Evolutionary conservation across 2,888 invertebrate genomes (phyloP).

Genomic region (Arctia plantaginis): DNA sequence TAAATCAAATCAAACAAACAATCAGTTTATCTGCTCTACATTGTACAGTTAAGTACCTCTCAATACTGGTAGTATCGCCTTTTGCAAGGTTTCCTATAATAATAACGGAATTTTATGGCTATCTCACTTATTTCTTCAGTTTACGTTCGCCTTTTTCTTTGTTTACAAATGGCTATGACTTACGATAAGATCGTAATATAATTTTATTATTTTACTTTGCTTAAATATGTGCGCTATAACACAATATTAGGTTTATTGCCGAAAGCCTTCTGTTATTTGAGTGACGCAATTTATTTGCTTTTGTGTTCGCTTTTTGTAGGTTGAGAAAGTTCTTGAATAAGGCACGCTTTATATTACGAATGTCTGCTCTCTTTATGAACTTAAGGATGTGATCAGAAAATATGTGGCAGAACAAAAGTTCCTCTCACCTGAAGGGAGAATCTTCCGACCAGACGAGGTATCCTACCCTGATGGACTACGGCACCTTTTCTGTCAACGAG

Average conservation of each 20-base stretch:
- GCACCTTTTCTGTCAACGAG: no score
- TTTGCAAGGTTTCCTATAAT: constrained; percentile 39
- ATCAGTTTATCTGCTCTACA: constrained; percentile 17
- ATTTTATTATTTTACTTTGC: constrained; percentile 42
- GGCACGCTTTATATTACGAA: neutral
- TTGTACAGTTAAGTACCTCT: constrained; percentile 36
- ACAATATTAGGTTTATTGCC: constrained; percentile 13
- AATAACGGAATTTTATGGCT: constrained; percentile 54
- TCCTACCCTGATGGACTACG: no score
- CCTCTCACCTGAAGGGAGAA: no score
- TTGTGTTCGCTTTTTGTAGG: neutral
- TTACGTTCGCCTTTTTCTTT: constrained; percentile 36
- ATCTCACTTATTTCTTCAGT: constrained; percentile 51
- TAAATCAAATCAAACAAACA: neutral
- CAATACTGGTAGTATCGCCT: constrained; percentile 44
- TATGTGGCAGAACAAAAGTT: no score
- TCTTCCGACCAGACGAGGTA: no score
- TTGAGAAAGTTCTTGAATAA: neutral
- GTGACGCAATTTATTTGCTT: constrained; percentile 11
- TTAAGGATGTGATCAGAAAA: no score
- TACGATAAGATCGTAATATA: constrained; percentile 34
- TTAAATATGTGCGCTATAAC: constrained; percentile 19
- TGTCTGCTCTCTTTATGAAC: neutral
- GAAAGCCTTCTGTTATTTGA: constrained; percentile 6
- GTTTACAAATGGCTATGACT: constrained; percentile 44